Conservation (phyloP, 2,888 invertebrate species). For the Resseliella maxima region DNA sequence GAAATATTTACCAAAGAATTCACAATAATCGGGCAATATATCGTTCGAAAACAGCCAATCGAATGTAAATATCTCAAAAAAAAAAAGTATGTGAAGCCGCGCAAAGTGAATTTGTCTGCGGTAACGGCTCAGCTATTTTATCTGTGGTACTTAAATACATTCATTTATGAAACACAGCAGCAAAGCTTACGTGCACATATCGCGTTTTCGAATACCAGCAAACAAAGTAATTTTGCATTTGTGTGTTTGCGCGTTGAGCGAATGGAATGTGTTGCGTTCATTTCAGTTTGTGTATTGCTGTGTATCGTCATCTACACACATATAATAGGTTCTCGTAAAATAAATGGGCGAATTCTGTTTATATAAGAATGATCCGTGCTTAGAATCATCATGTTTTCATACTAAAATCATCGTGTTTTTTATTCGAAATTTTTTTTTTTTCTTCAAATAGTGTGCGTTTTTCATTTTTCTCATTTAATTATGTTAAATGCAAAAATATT, state of each 20-base stretch:
- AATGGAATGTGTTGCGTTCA: conserved; percentile 6
- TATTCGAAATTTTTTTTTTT: not conserved
- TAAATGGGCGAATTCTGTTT: not conserved
- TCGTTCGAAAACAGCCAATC: not conserved
- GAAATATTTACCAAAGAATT: not conserved
- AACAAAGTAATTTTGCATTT: not conserved
- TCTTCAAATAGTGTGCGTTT: too few species aligned
- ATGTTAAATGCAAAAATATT: not conserved
- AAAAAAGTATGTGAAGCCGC: not conserved
- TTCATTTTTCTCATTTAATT: too few species aligned
- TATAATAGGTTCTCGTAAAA: not conserved
- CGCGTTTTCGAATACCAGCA: not conserved
- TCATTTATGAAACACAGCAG: not conserved
- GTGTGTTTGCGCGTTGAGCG: not conserved
- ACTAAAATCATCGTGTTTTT: not conserved
- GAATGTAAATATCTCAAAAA: not conserved
- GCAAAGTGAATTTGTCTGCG: not conserved
- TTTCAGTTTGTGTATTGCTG: conserved; percentile 15
- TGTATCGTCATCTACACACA: conserved; percentile 3
- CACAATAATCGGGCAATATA: not conserved
- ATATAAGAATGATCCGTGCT: not conserved
- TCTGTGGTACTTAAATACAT: not conserved
- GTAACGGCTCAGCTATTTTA: conserved; percentile 17
- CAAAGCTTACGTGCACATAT: not conserved
- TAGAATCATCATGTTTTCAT: not conserved